Percentiles rank a stretch among this genome's conserved stretches.
Evolutionary conservation across 92 coral and sea anemone species (phyloP).

Genomic region (Blastomussa wellsi): DNA sequence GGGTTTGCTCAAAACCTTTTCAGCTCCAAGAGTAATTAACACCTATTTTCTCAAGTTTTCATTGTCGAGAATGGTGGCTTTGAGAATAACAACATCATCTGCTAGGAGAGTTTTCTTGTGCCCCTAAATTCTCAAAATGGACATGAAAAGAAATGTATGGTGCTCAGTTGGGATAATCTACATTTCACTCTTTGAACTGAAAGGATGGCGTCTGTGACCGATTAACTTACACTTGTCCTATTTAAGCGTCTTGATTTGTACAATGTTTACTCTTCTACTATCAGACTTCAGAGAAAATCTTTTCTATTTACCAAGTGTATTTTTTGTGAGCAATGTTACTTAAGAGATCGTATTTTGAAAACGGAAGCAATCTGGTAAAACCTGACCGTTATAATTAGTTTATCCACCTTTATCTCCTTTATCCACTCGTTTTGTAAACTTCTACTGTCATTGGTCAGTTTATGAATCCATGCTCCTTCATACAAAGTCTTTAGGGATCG

Average conservation of each 20-base stretch:
- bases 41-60: too few species aligned
- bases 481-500: not conserved
- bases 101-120: too few species aligned
- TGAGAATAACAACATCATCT: too few species aligned
- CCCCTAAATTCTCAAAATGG: too few species aligned
- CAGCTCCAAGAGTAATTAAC: too few species aligned
- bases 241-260: not conserved
- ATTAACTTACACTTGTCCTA: not conserved
- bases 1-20: too few species aligned
- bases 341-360: constrained; percentile 4
- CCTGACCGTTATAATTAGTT: not conserved
- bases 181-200: too few species aligned
- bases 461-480: not conserved
- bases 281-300: not conserved
- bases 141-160: too few species aligned
- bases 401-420: not conserved
- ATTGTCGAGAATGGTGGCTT: too few species aligned
- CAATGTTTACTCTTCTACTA: not conserved
- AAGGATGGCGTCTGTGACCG: too few species aligned
- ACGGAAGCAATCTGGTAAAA: not conserved
- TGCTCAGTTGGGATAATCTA: too few species aligned
- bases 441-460: not conserved
- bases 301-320: not conserved
- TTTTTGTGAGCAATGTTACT: not conserved
- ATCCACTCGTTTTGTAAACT: constrained; percentile 5